Base-by-base conservation (phyloP, 2,888 invertebrate species). In the Thalpophila matura region DNA sequence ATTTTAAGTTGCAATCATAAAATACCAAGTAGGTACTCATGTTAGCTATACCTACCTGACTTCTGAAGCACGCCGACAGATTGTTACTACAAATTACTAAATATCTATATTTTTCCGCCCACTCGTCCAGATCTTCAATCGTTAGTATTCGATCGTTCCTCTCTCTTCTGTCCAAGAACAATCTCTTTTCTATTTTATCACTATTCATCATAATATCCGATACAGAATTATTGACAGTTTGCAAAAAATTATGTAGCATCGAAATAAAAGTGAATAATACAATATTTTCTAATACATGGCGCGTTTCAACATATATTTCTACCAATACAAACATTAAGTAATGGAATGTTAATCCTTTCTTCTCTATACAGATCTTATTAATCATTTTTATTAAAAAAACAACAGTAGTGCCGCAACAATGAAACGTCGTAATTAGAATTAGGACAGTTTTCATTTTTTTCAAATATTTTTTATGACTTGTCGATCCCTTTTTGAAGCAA, bases 1-100 rank as follows among this genome's bases (percentile, higher is more conserved):
- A n/a, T n/a, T n/a, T n/a, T n/a, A n/a, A n/a, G n/a, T n/a, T n/a
- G n/a, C n/a, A n/a, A n/a, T n/a, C n/a, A n/a, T n/a, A n/a, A n/a
- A n/a, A n/a, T n/a, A n/a, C n/a, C n/a, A n/a, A n/a, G n/a, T n/a
- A 18, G 4, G 3, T 2, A 9, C 2, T 16, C 0, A 33, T 16
- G 18, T 29, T 27, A 24, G n/a, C 6, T 42, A 24, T n/a, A 40
- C 22, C 33, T 65, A 58, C 64, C 58, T 65, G 58, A 40, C 9
- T 50, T 3, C 31, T 64, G 16, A 65, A 58, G 33, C 64, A 64
- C 10, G 16, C 29, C 0, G 64, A 65, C n/a, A 64, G 7, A 24
- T 50, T 45, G 7, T 29, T 51, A 14, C 33, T 38, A 9, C 57
- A 63, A 1, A 18, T 27, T 20, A 65, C 22, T 38, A 64, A 16